These are phyloP conservation scores for Perithous albicinctus DNA, from an alignment of 2,888 invertebrate species.

Conservation along the genomic window DNA sequence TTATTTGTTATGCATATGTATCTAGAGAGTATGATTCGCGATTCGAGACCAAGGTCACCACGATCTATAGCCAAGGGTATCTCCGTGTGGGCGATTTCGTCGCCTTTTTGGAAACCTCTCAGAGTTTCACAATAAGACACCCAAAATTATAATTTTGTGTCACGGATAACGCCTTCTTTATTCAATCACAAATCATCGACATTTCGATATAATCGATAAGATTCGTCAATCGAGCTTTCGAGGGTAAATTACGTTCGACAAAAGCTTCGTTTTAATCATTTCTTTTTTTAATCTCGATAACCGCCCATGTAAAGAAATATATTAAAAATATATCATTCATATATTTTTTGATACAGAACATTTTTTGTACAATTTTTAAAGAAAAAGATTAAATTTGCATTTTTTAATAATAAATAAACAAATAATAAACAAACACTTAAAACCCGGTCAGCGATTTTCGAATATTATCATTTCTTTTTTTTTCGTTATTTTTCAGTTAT, in stretches of 20 bases:
- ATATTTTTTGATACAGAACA: too few relatives aligned
- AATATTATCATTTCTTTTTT: too few relatives aligned
- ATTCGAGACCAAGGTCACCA: conserved; percentile 45
- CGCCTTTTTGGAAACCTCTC: conserved; percentile 66
- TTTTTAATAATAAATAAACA: too few relatives aligned
- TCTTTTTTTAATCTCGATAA: too few relatives aligned
- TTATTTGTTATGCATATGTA: conserved; percentile 22
- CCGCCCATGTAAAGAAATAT: too few relatives aligned
- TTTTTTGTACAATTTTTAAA: too few relatives aligned
- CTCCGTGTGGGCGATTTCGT: conserved; percentile 59
- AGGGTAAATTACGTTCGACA: neutral
- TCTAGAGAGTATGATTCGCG: conserved; percentile 9
- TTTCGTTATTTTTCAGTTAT: too few relatives aligned
- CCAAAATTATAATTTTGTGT: conserved; percentile 2
- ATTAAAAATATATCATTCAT: too few relatives aligned
- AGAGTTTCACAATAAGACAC: conserved; percentile 61
- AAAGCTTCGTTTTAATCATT: too few relatives aligned
- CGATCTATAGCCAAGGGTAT: conserved; percentile 25
- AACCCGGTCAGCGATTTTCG: too few relatives aligned
- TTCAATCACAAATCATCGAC: neutral
- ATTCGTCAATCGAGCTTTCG: neutral
- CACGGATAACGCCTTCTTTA: neutral
- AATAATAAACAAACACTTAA: too few relatives aligned
- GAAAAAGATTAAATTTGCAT: too few relatives aligned
- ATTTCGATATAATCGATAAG: neutral